phyloP scores from a whole-genome alignment of 2,888 invertebrate species.

The Troides oblongomaculatus region DNA sequence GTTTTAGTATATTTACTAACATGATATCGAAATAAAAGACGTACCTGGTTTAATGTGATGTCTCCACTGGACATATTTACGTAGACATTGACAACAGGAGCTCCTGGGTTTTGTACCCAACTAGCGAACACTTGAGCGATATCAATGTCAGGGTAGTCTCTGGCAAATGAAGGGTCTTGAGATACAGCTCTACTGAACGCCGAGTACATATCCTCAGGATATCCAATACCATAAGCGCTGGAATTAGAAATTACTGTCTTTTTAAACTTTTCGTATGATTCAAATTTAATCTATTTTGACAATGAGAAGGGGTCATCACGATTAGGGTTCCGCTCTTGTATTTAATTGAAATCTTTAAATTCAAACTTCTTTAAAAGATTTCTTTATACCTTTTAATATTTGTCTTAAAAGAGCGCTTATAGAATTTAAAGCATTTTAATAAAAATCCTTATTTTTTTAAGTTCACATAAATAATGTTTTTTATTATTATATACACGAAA shows the following conservation, averaged over 20 bases:
- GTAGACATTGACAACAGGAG: constrained; percentile 78
- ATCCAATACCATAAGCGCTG: constrained; percentile 61
- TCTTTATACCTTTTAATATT: too few relatives aligned
- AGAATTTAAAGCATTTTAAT: too few relatives aligned
- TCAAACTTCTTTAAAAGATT: too few relatives aligned
- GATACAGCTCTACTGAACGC: constrained; percentile 55
- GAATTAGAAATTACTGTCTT: constrained; percentile 23
- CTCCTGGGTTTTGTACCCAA: constrained; percentile 82
- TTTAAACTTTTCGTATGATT: not conserved
- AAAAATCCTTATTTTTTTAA: too few relatives aligned
- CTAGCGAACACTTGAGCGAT: constrained; percentile 73
- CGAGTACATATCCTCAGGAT: constrained; percentile 58
- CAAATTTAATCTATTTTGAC: not conserved
- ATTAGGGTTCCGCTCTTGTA: too few relatives aligned
- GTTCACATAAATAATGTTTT: too few relatives aligned
- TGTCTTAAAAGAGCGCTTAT: too few relatives aligned
- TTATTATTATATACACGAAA: too few relatives aligned
- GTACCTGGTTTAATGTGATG: constrained; percentile 64
- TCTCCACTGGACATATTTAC: constrained; percentile 55
- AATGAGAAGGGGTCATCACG: too few relatives aligned
- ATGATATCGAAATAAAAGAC: constrained; percentile 1
- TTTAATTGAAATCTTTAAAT: too few relatives aligned
- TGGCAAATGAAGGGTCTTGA: constrained; percentile 51
- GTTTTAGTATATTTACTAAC: too few relatives aligned
- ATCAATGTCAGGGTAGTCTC: constrained; percentile 49